These are phyloP conservation scores for Dinomys branickii DNA, from an alignment of 2,113 vertebrate genomes.

Conservation along the genomic window DNA sequence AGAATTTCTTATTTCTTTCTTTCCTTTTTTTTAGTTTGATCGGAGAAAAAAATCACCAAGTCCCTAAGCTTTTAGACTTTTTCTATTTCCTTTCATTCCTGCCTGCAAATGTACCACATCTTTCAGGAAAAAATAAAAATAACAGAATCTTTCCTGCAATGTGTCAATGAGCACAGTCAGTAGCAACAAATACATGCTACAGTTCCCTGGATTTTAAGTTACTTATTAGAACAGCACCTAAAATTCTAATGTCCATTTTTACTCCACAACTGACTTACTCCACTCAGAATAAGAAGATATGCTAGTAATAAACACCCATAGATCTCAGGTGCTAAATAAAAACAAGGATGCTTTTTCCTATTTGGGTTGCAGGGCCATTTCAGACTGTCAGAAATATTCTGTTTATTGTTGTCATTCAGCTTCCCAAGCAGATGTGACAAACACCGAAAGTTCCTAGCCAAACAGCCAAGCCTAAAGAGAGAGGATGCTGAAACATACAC, in stretches of 20 bases:
- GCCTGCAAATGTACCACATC: neutral
- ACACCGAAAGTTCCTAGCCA: neutral
- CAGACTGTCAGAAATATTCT: neutral
- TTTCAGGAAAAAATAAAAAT: neutral
- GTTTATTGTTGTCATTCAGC: neutral
- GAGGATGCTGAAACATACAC: neutral
- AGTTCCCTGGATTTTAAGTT: neutral
- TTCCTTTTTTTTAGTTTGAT: constrained; percentile 1
- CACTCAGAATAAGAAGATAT: neutral
- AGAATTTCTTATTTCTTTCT: constrained; percentile 6
- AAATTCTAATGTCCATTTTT: constrained; percentile 23
- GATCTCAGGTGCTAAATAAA: neutral
- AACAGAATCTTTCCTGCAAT: neutral
- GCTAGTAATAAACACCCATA: neutral
- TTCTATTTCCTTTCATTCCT: neutral
- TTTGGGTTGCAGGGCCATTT: neutral
- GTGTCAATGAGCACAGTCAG: neutral
- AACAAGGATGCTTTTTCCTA: neutral
- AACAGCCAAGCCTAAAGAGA: neutral
- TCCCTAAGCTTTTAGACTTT: neutral
- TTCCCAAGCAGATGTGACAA: neutral
- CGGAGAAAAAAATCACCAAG: neutral
- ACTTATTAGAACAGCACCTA: neutral
- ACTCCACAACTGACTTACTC: neutral
- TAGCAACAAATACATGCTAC: neutral